Base-by-base conservation (phyloP, 1,140 invertebrate species). In the Eupristina koningsbergeri region DNA sequence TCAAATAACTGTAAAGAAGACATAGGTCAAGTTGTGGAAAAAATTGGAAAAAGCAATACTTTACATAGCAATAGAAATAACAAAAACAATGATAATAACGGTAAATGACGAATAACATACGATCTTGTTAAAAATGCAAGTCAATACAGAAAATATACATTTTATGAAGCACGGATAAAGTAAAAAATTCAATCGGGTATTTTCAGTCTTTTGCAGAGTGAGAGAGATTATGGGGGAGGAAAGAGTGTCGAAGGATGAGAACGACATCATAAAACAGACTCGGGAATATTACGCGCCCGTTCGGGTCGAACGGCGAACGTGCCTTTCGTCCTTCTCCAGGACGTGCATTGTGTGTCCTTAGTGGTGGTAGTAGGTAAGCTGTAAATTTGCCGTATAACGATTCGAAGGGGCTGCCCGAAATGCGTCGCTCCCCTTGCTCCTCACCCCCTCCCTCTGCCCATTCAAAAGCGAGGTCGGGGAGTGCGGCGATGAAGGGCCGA, bases 361-460 rank as follows among this genome's bases (percentile, higher is more conserved):
- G 11, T 13, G 13, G n/a, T 31, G 29, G 41, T 36, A 79, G 47
- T 64, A 91, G n/a, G 31, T 36, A 58, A 76, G 90, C 89, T 90
- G 91, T 92, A 91, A 91, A 92, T 92, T 91, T 90, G 88, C 86
- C 89, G 87, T 89, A 90, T 89, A 91, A 91, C 90, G 89, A 89
- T 91, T 88, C 82, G 88, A 81, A 86, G 86, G 84, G 86, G 85
- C n/a, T 74, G 34, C 22, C 29, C 53, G 26, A 78, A 64, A 41
- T 64, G 84, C 41, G 61, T 78, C 81, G 85, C 84, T 86, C 81
- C 82, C 26, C 22, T 73, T 71, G 74, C 64, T 47, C 58, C 67
- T 63, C 29, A 41, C n/a, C n/a, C n/a, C n/a, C n/a, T n/a, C n/a
- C n/a, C n/a, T n/a, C n/a, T n/a, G n/a, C n/a, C n/a, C n/a, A n/a